phyloP scores from a whole-genome alignment of 53 echinoderm and acorn worm species.

The Holothuria scabra region DNA sequence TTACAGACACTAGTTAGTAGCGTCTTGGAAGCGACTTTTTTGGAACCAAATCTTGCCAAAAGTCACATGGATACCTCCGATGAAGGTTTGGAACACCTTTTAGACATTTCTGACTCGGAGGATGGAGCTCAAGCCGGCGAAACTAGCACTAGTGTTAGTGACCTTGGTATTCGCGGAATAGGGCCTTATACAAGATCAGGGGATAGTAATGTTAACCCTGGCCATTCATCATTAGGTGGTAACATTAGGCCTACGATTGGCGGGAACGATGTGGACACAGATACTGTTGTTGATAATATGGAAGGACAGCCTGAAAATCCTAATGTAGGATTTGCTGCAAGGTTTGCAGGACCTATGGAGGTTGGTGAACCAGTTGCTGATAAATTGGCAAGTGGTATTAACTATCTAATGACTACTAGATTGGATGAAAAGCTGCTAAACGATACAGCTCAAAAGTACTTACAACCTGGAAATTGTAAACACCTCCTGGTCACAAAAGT shows the following conservation, averaged over 20 bases:
- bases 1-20: neutral
- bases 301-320: too few species aligned
- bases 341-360: neutral
- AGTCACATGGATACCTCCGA: neutral
- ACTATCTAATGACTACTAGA: neutral
- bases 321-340: neutral
- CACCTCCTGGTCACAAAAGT: neutral
- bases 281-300: too few species aligned
- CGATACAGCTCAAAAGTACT: neutral
- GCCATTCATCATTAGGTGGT: too few species aligned
- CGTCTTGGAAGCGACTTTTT: neutral
- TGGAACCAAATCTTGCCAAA: conserved; percentile 3
- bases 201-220: too few species aligned
- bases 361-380: conserved; percentile 12
- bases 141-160: too few species aligned
- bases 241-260: too few species aligned
- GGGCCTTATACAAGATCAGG: too few species aligned
- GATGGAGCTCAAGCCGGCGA: neutral
- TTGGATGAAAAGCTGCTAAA: conserved; percentile 12
- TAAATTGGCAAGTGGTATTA: conserved; percentile 22
- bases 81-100: conserved; percentile 11
- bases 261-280: too few species aligned
- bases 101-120: conserved; percentile 2
- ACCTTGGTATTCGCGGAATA: too few species aligned
- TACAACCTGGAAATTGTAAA: neutral